A percentile compares a stretch with the other conserved stretches of the same genome.
phyloP scores from a whole-genome alignment of 2,888 invertebrate genomes.

The Eristalis arbustorum region DNA sequence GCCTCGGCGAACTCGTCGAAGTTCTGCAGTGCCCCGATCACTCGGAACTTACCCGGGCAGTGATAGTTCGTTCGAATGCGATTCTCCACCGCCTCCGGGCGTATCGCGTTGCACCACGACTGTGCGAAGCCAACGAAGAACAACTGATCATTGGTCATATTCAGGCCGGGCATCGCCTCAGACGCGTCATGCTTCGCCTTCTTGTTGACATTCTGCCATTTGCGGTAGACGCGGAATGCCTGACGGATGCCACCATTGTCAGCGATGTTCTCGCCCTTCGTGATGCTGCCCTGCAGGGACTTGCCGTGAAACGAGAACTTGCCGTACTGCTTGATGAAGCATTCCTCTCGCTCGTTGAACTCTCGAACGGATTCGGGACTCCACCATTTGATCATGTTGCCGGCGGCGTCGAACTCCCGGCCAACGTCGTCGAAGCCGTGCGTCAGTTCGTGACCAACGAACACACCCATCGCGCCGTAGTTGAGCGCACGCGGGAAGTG shows the following conservation, averaged over 20 bases:
- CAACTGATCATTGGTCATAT: constrained; percentile 68
- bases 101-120: constrained; percentile 70
- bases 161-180: constrained; percentile 66
- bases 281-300: constrained; percentile 53
- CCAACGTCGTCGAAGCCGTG: constrained; percentile 72
- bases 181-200: constrained; percentile 42
- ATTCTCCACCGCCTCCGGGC: constrained; percentile 65
- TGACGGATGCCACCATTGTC: constrained; percentile 72
- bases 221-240: constrained; percentile 70
- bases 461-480: constrained; percentile 72
- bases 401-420: constrained; percentile 66
- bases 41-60: constrained; percentile 70
- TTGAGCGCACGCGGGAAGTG: constrained; percentile 84
- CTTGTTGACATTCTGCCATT: constrained; percentile 67
- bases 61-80: constrained; percentile 65
- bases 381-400: constrained; percentile 72
- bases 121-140: constrained; percentile 72
- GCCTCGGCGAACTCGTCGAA: constrained; percentile 63
- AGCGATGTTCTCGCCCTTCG: constrained; percentile 71
- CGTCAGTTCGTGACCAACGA: constrained; percentile 72
- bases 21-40: constrained; percentile 67
- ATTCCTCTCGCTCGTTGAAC: constrained; percentile 68
- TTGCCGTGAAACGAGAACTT: constrained; percentile 70
- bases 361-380: constrained; percentile 58
- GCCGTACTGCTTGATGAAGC: constrained; percentile 71